These are phyloP conservation scores for Pecten maximus DNA, from an alignment of 2,888 invertebrate species.

Conservation along the genomic window DNA sequence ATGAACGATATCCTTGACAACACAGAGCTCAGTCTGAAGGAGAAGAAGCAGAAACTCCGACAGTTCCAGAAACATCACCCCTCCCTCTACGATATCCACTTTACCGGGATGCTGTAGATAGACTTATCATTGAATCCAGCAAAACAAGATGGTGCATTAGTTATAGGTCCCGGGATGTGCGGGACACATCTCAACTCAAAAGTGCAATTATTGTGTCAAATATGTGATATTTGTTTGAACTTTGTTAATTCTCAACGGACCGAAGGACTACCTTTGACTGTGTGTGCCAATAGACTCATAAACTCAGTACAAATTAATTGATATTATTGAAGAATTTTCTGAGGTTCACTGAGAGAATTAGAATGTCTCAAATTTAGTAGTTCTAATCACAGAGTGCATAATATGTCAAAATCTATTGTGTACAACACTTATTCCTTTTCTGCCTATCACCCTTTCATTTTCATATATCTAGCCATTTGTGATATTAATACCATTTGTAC, in stretches of 20 bases:
- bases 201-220: conserved; percentile 28
- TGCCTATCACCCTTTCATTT: background rate
- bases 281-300: too few species aligned
- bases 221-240: background rate
- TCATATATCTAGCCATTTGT: background rate
- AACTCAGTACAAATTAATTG: too few species aligned
- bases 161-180: background rate
- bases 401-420: background rate
- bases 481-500: conserved; percentile 17
- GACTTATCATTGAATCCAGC: background rate
- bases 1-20: conserved; percentile 81
- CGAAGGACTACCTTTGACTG: background rate
- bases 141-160: conserved; percentile 1
- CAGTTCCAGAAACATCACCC: conserved; percentile 81
- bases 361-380: background rate
- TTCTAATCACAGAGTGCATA: background rate
- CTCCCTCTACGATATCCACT: conserved; percentile 76
- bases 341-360: too few species aligned
- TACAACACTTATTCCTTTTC: background rate
- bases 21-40: conserved; percentile 77
- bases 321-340: too few species aligned
- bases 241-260: background rate
- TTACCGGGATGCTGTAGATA: conserved; percentile 71
- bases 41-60: conserved; percentile 80
- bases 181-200: background rate